phyloP scores from a whole-genome alignment of 2,113 vertebrate species.

The Nyctibius bracteatus region DNA sequence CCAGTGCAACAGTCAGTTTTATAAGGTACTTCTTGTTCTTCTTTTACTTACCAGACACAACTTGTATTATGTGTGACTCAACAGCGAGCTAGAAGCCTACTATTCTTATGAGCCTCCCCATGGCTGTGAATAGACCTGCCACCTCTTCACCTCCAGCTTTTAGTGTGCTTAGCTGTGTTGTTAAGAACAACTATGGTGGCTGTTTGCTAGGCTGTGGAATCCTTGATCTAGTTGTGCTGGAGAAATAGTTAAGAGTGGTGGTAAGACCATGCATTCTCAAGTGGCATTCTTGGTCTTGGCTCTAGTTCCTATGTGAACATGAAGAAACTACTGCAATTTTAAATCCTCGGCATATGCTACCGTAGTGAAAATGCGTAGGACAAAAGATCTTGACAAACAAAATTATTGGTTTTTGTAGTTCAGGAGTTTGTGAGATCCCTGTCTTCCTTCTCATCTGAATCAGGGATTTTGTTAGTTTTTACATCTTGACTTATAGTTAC shows the following conservation, averaged over 20 bases:
- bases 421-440: neutral
- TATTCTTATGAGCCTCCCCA: neutral
- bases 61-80: neutral
- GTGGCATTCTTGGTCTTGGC: neutral
- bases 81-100: neutral
- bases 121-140: neutral
- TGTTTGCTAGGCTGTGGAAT: neutral
- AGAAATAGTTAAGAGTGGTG: neutral
- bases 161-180: neutral
- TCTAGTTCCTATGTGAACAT: neutral
- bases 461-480: neutral
- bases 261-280: neutral
- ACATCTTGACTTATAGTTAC: neutral
- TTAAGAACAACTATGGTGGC: neutral
- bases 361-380: neutral
- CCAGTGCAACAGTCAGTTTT: neutral
- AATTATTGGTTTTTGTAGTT: neutral
- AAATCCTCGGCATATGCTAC: neutral
- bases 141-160: neutral
- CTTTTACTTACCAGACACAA: neutral
- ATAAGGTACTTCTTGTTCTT: neutral
- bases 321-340: neutral
- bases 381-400: neutral
- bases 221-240: neutral
- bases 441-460: neutral